Evolutionary conservation across 2,113 vertebrate species (phyloP).

Genomic region (Haemorhous mexicanus): DNA sequence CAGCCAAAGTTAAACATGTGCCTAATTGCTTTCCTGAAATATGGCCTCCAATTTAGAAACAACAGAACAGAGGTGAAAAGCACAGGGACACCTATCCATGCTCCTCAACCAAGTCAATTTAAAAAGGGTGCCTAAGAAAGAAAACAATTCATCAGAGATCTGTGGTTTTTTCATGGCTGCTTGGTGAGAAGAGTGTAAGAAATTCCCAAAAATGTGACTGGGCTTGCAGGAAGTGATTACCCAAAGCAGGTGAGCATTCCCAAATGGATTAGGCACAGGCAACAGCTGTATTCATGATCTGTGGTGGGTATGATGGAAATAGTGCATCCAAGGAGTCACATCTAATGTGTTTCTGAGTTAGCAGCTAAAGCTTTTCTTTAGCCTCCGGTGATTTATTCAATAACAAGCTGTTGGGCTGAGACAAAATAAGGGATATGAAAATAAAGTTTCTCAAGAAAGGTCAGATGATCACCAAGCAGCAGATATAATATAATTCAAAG

Average conservation of each 20-base stretch:
- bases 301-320: neutral
- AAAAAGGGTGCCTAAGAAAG: neutral
- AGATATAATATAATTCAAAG: neutral
- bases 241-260: neutral
- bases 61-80: neutral
- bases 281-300: fast-evolving
- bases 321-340: neutral
- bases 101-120: neutral
- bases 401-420: neutral
- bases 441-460: neutral
- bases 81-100: neutral
- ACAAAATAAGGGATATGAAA: neutral
- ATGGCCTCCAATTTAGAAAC: neutral
- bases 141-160: neutral
- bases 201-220: neutral
- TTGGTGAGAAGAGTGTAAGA: neutral
- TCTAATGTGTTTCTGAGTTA: neutral
- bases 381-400: neutral
- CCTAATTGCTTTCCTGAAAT: conserved; percentile 19
- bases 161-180: neutral
- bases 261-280: neutral
- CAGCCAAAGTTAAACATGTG: neutral
- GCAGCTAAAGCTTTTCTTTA: neutral
- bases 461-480: neutral
- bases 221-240: neutral